A percentile compares a stretch with the other conserved stretches of the same genome.
Evolutionary conservation across 2,797 vertebrate genomes (phyloP).

Genomic region (Carapus acus): DNA sequence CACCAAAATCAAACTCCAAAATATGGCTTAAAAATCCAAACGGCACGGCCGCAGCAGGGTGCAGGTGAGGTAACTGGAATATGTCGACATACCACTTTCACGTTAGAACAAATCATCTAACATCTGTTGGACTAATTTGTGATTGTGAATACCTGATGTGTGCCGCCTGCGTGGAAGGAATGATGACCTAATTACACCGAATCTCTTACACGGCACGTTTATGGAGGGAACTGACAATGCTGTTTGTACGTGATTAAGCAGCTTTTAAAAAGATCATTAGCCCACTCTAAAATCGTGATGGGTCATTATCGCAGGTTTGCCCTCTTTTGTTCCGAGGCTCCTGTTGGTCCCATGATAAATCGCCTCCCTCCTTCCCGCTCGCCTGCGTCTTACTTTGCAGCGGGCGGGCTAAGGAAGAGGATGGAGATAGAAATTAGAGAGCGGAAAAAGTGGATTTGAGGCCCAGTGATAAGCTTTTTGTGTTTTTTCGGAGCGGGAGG

Average conservation of each 20-base stretch:
- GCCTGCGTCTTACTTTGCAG: not conserved
- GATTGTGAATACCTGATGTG: constrained; percentile 6
- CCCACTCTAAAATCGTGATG: constrained; percentile 10
- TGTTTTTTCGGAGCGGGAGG: no score
- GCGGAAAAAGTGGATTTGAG: not conserved
- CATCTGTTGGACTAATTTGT: constrained; percentile 15
- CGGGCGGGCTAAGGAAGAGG: not conserved
- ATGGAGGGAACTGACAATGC: constrained; percentile 13
- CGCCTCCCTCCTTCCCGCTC: not conserved
- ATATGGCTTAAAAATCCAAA: no score
- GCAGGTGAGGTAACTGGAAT: no score
- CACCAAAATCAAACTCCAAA: no score
- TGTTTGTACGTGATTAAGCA: constrained; percentile 29
- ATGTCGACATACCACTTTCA: no score
- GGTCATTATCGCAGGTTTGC: constrained; percentile 7
- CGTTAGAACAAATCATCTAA: constrained; percentile 4
- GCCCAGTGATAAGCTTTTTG: not conserved
- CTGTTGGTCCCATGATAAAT: constrained; percentile 3
- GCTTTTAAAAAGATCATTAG: constrained; percentile 25
- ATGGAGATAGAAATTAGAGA: not conserved
- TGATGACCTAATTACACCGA: constrained; percentile 21
- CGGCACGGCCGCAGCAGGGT: no score
- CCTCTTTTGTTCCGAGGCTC: constrained; percentile 11
- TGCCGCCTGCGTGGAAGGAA: not conserved
- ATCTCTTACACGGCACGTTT: constrained; percentile 2